phyloP scores from a whole-genome alignment of 2,797 vertebrate genomes.

The Syndactyla subalaris region DNA sequence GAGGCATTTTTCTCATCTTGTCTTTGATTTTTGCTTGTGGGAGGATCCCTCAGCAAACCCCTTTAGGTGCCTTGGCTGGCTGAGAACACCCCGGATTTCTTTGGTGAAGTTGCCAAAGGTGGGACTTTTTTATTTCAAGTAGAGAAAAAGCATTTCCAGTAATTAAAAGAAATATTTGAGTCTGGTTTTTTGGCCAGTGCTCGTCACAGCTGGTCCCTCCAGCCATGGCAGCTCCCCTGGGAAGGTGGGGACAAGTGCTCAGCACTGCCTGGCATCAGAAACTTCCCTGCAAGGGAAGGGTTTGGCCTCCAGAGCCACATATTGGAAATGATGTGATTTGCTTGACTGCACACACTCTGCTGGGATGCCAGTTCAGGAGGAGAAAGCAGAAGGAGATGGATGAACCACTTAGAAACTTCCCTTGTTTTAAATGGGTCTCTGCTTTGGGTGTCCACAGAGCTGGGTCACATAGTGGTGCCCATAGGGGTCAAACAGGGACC shows the following conservation, averaged over 20 bases:
- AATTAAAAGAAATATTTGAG: neutral
- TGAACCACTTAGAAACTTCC: neutral
- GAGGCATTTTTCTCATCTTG: neutral
- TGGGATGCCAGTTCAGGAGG: neutral
- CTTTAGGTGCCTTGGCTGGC: neutral
- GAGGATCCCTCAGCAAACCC: neutral
- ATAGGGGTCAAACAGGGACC: fast-evolving
- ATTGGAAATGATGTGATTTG: neutral
- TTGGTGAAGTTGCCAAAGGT: neutral
- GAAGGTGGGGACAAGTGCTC: neutral
- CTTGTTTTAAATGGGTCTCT: neutral
- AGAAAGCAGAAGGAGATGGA: neutral
- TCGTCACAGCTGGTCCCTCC: neutral
- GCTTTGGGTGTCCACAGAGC: fast-evolving
- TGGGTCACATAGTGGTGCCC: neutral
- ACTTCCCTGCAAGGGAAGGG: neutral
- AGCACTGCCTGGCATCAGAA: neutral
- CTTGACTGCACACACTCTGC: neutral
- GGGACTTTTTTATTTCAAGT: neutral
- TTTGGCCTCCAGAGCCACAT: neutral
- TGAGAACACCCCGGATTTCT: neutral
- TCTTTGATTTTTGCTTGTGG: neutral
- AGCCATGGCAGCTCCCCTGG: neutral
- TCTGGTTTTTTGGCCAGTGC: neutral
- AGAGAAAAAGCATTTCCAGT: neutral